phyloP scores from a whole-genome alignment of 2,888 invertebrate genomes.

The Ashinkailepas kermadecensis region DNA sequence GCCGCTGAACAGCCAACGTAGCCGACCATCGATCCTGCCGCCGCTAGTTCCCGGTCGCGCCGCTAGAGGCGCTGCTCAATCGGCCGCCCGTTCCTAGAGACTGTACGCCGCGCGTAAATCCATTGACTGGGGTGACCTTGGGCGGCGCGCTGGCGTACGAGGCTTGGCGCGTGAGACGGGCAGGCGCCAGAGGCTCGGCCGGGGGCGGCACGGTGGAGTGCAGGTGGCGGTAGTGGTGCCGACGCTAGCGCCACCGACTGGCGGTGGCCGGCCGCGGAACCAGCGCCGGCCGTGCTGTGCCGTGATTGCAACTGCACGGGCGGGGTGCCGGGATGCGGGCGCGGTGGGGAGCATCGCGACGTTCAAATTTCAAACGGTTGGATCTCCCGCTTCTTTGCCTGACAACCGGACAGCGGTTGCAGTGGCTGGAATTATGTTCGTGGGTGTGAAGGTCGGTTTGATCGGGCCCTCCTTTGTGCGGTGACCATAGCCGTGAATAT shows the following conservation, averaged over 20 bases:
- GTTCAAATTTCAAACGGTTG: too few species aligned
- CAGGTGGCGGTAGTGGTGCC: constrained; percentile 6
- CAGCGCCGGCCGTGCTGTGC: not conserved
- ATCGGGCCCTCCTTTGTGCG: too few species aligned
- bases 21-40: not conserved
- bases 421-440: too few species aligned
- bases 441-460: too few species aligned
- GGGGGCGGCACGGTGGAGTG: not conserved
- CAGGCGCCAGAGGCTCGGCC: not conserved
- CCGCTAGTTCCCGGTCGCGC: not conserved
- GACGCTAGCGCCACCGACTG: not conserved
- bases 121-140: constrained; percentile 23
- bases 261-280: not conserved
- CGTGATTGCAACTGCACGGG: too few species aligned
- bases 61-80: constrained; percentile 14
- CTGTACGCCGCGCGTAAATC: constrained; percentile 18
- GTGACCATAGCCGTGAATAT: too few species aligned
- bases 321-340: too few species aligned
- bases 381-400: too few species aligned
- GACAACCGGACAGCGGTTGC: too few species aligned
- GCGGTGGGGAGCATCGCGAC: too few species aligned
- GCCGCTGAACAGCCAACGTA: not conserved
- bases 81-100: not conserved
- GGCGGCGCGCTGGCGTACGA: constrained; percentile 10
- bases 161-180: constrained; percentile 10